A percentile compares a stretch with the other conserved stretches of the same genome.
phyloP scores from a whole-genome alignment of 1,140 invertebrate species.

The Leptonema lineaticorne region DNA sequence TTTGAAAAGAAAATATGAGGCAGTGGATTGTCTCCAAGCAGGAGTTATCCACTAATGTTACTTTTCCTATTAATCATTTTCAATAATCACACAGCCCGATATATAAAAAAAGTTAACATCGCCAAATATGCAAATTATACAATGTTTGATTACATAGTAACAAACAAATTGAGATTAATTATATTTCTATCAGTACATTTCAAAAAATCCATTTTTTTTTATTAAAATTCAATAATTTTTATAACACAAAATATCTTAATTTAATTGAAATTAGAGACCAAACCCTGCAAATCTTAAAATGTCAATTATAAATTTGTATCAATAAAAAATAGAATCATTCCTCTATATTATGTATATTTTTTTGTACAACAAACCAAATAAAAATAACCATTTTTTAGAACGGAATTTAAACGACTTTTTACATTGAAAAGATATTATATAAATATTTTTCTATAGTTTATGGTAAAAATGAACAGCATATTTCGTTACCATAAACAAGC shows the following conservation, averaged over 20 bases:
- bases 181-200: not conserved
- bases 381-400: not conserved
- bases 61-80: not conserved
- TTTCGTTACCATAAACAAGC: too few relatives aligned
- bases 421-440: not conserved
- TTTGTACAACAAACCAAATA: not conserved
- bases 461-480: too few relatives aligned
- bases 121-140: not conserved
- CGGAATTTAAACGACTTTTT: not conserved
- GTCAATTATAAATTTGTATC: not conserved
- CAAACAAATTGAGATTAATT: not conserved
- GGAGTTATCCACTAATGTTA: not conserved
- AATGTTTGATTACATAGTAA: not conserved
- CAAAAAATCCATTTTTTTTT: too few relatives aligned
- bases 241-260: not conserved
- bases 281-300: not conserved
- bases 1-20: not conserved
- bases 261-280: not conserved
- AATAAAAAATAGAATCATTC: not conserved
- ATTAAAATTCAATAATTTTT: too few relatives aligned
- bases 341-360: not conserved
- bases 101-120: not conserved
- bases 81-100: constrained; percentile 7
- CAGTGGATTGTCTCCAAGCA: not conserved
- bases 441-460: not conserved